Evolutionary conservation across 2,113 vertebrate species (phyloP), one percentile per base, ranked within the genome.

Genomic region (Campylomormyrus tamandua): DNA sequence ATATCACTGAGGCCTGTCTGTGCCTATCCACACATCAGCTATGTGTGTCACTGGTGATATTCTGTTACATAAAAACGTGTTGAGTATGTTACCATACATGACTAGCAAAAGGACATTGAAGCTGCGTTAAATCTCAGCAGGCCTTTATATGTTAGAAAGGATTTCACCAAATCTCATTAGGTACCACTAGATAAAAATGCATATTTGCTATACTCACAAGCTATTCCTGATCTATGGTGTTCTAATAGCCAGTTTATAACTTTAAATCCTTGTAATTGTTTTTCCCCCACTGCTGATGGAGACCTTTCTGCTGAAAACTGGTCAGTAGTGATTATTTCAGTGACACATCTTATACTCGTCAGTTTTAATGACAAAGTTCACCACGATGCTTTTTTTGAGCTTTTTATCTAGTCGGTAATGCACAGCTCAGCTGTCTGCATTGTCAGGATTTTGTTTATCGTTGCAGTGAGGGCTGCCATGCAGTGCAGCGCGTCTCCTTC

Each of bases 321-420:
- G 21, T 46, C 58, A 31, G 35, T 35, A 49, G 39, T 24, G 58
- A 48, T 90, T 48, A 52, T 90, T 89, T 58, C 89, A 50, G 19
- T 35, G 8, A 56, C n/a, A 56, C 39, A 17, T 35, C 49, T 24
- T 6, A 31, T 35, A 74, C 48, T 10, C 31, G 0, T 50, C 13
- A 87, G 62, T 56, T 90, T 53, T 87, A 87, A 90, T 80, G 52
- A 56, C 19, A 77, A 62, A 77, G 27, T 77, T 74, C 42, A 52
- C 17, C 19, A 62, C 48, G n/a, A 10, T 31, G 27, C 31, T 50
- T 31, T 46, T 87, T 46, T 5, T 27, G 80, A 46, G 35, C 21
- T 83, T 83, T 83, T 46, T 46, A 9, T 48, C 45, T n/a, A 84
- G 83, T n/a, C n/a, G 31, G 83, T n/a, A 4, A 84, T 39, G 35